Conservation (phyloP, 2,888 invertebrate species). For the Merodon equestris region DNA sequence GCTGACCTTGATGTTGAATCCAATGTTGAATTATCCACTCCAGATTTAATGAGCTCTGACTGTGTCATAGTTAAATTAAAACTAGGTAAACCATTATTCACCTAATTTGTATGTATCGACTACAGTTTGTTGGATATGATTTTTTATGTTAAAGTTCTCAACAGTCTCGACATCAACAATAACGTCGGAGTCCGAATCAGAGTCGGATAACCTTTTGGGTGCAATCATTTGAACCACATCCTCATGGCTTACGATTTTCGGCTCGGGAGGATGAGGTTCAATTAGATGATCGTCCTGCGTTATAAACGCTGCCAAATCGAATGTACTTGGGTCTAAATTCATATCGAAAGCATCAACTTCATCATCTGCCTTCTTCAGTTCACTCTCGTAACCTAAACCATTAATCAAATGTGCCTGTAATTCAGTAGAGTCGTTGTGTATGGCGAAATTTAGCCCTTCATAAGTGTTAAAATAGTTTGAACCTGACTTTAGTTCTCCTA, state of each 20-base stretch:
- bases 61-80: no score
- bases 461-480: neutral
- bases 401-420: no score
- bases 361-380: slow-evolving; percentile 27
- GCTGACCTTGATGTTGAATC: no score
- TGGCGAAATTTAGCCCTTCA: neutral
- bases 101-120: no score
- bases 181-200: slow-evolving; percentile 76
- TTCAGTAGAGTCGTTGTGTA: neutral
- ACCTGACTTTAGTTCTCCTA: neutral
- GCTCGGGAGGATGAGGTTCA: slow-evolving; percentile 22
- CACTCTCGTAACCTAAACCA: no score
- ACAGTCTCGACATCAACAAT: slow-evolving; percentile 78
- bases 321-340: slow-evolving; percentile 75
- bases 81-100: no score
- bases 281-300: slow-evolving; percentile 77
- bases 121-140: no score
- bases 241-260: neutral
- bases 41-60: no score
- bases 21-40: no score
- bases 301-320: slow-evolving; percentile 78
- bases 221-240: no score
- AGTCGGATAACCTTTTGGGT: slow-evolving; percentile 66
- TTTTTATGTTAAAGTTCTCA: no score
- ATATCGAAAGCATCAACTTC: slow-evolving; percentile 74